Percentiles rank a stretch among this genome's conserved stretches.
phyloP scores from a whole-genome alignment of 2,888 invertebrate genomes.

The Diploptera punctata region DNA sequence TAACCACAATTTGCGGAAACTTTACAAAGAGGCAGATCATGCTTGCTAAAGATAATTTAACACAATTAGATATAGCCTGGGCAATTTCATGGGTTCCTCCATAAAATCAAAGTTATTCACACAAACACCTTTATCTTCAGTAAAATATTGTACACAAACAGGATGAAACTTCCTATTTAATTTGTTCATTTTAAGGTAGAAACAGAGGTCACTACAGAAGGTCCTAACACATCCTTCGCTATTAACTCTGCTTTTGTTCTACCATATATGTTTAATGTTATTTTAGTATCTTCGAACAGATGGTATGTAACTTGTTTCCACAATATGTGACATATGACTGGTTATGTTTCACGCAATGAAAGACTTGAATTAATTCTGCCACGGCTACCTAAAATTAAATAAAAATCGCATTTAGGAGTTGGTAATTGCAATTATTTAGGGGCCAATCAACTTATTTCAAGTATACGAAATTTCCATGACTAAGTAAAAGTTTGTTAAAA shows the following conservation, averaged over 20 bases:
- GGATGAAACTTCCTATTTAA: not conserved
- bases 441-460: not conserved
- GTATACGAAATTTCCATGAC: not conserved
- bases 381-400: not conserved
- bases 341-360: constrained; percentile 11
- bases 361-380: constrained; percentile 3
- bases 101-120: not conserved
- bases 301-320: not conserved
- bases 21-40: not conserved
- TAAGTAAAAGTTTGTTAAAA: not conserved
- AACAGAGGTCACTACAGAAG: not conserved
- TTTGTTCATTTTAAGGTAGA: not conserved
- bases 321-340: not conserved
- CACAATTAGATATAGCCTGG: not conserved
- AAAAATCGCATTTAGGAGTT: not conserved
- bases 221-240: constrained; percentile 2
- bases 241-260: constrained; percentile 9
- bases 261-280: not conserved
- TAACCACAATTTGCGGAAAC: not conserved
- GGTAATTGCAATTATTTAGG: not conserved
- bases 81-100: not conserved
- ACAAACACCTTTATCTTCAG: not conserved
- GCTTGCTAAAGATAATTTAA: not conserved
- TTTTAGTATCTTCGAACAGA: constrained; percentile 1
- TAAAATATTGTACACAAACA: not conserved